Base-by-base conservation (phyloP, 2,113 vertebrate genomes). In the Mus musculus region DNA sequence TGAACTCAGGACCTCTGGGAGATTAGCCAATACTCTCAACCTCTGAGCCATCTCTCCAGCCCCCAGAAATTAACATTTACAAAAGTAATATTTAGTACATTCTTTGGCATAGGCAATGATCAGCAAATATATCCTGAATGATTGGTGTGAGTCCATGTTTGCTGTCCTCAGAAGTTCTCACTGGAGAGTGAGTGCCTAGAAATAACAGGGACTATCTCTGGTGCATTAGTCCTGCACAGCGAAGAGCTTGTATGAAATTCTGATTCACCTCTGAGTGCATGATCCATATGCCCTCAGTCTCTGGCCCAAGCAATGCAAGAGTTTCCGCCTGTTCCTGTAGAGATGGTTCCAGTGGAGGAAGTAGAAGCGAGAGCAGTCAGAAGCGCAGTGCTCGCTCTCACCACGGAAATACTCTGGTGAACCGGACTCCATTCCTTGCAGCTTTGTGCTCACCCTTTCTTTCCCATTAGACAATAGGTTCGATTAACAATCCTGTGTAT, bases 191-290 rank as follows among this genome's bases (percentile, higher is more conserved):
- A 91, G 28, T 71, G 39, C 54, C 39, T 56, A 39, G 16, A 30
- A 89, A 39, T 4, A 63, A n/a, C 33, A 5, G 49, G 75, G 52
- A 36, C 9, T 20, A 4, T 26, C 2, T 10, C 78, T 73, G 24
- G 42, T 3, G 8, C 3, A 0, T 65, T 76, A 17, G 86, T 61
- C 26, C 49, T 4, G 8, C 13, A 89, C 56, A 86, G 77, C 72
- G 82, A 39, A 14, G 24, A 52, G 33, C 84, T 26, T 1, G 0
- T 28, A 0, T 0, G 24, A n/a, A n/a, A 5, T 39, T 28, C 0
- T 2, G 36, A 3, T 16, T 78, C 72, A 20, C 72, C 24, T 2
- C 39, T 4, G 36, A 42, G 36, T 20, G 39, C 24, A 0, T 10
- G 39, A 33, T 7, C 1, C 3, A 39, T 9, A 3, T 59, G 61